Base-by-base conservation (phyloP, 2,888 invertebrate genomes). In the Chironomus tentans region DNA sequence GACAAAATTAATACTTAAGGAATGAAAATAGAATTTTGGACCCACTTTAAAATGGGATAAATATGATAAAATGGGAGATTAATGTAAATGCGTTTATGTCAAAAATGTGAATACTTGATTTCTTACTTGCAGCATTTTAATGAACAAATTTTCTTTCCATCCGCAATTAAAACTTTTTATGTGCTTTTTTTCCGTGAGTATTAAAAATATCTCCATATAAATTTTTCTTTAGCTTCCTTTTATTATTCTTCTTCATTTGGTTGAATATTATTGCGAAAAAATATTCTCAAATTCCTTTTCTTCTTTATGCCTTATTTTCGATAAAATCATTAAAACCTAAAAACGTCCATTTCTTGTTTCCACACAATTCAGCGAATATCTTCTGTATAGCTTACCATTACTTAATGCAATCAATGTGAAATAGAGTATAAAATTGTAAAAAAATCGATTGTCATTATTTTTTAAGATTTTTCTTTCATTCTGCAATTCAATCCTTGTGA, bases 401-500 rank as follows among this genome's bases (percentile, higher is more conserved):
- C 65, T 65, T 18, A 24, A 22, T 22, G 18, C 62, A 22, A 74
- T 74, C 65, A 68, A 68, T 46, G 74, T 74, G 74, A 65, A 74
- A 74, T 74, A 65, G 74, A 61, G 74, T 68, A 68, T 74, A 61
- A 74, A 74, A 74, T 74, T 74, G 74, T 62, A 61, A 68, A 74
- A 74, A 74, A 74, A 74, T 74, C 74, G 74, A 74, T 74, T 68
- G 65, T 28, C 61, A 74, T 74, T 74, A 74, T 74, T 74, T 65
- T 65, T 74, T 46, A 21, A 62, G 38, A 70, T 46, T 65, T 15
- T 48, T 56, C 56, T 28, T 70, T 68, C 68, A n/a, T n/a, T 68
- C 68, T n/a, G 15, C 15, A 21, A 4, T 12, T 15, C 10, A 12
- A 62, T 12, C 15, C 12, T 21, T 12, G 10, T 21, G 62, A 22